Percentiles rank a stretch among this genome's conserved stretches.
These are phyloP conservation scores for Leptopterna dolabrata DNA, from an alignment of 2,888 invertebrate genomes.

Conservation along the genomic window DNA sequence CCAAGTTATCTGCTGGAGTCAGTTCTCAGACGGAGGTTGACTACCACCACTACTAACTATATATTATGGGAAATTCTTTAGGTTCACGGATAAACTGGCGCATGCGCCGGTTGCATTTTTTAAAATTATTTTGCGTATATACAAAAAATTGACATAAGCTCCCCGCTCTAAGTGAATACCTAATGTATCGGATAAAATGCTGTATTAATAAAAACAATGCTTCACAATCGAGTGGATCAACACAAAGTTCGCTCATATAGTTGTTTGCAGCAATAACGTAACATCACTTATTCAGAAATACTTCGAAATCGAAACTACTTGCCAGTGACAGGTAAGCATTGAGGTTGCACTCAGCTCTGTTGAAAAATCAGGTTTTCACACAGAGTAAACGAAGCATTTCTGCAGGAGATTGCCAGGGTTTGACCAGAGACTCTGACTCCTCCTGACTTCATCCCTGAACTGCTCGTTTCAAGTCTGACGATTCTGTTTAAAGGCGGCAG, in stretches of 20 bases:
- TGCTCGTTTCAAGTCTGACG: not conserved
- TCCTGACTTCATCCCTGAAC: not conserved
- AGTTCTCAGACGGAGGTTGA: no score
- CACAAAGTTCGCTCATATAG: not conserved
- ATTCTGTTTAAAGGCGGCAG: not conserved
- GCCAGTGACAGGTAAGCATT: constrained; percentile 37
- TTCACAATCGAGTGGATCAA: not conserved
- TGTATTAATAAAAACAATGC: not conserved
- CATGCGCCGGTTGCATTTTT: no score
- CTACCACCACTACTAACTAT: no score
- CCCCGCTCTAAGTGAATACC: no score
- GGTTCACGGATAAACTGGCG: no score
- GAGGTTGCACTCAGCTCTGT: constrained; percentile 25
- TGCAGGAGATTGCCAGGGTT: not conserved
- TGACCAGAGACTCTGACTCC: not conserved
- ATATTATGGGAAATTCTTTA: no score
- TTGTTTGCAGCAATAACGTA: not conserved
- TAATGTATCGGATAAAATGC: no score
- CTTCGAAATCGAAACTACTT: constrained; percentile 37
- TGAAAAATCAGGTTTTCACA: not conserved
- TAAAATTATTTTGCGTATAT: no score
- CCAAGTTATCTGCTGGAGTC: no score
- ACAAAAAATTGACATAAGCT: no score
- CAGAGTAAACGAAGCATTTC: not conserved
- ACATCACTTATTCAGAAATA: constrained; percentile 12